These are phyloP conservation scores for Lichenostomus cassidix DNA, from an alignment of 2,113 vertebrate species.

Conservation along the genomic window DNA sequence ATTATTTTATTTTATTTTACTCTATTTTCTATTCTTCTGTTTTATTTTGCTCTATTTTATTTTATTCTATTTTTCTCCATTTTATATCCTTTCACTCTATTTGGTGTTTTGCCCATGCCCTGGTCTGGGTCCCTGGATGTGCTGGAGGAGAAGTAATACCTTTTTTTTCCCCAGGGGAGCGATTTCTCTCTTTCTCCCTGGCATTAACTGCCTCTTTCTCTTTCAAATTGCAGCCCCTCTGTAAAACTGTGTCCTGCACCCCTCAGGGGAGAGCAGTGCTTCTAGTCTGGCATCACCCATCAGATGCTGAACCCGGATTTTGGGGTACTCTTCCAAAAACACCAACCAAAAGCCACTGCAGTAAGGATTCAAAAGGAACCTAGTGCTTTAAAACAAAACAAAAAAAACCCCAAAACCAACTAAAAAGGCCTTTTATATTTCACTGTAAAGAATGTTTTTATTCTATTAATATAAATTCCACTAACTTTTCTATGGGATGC, in stretches of 20 bases:
- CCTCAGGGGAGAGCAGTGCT: conserved; percentile 87
- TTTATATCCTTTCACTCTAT: background rate
- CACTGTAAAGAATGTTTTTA: background rate
- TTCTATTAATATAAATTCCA: background rate
- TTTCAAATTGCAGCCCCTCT: conserved; percentile 90
- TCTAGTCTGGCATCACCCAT: conserved; percentile 75
- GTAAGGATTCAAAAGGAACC: background rate
- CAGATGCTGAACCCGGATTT: conserved; percentile 65
- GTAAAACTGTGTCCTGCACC: conserved; percentile 86
- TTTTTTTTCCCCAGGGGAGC: accelerated
- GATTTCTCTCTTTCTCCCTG: background rate
- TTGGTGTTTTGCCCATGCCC: background rate
- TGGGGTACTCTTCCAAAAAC: background rate
- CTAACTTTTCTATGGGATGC: background rate
- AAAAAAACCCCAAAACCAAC: too few species aligned
- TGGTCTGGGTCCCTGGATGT: background rate
- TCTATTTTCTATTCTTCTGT: background rate
- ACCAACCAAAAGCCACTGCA: background rate
- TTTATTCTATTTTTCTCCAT: background rate
- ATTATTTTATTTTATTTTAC: background rate
- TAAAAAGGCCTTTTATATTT: background rate
- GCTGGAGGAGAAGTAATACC: background rate
- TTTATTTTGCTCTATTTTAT: background rate
- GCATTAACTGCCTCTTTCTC: conserved; percentile 72
- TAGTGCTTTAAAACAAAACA: background rate